These are phyloP conservation scores for Tachina lurida DNA, from an alignment of 2,888 invertebrate genomes.

Conservation along the genomic window DNA sequence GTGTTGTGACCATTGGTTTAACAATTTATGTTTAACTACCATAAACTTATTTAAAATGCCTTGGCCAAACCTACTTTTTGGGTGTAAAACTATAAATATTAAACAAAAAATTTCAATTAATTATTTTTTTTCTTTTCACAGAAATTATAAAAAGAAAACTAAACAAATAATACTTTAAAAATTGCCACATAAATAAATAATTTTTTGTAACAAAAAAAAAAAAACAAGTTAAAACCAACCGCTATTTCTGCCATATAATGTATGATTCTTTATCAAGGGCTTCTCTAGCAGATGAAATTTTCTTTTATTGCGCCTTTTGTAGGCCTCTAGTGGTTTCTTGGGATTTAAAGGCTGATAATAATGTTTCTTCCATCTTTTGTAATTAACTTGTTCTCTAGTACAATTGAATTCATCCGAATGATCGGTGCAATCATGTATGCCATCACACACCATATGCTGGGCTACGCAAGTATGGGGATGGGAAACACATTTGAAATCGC, in stretches of 20 bases:
- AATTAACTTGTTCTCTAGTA: slow-evolving; percentile 74
- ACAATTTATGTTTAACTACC: slow-evolving; percentile 65
- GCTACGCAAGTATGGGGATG: slow-evolving; percentile 82
- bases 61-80: slow-evolving; percentile 69
- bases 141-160: slow-evolving; percentile 38
- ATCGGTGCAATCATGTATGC: slow-evolving; percentile 84
- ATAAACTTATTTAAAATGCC: slow-evolving; percentile 61
- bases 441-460: slow-evolving; percentile 84
- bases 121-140: slow-evolving; percentile 22
- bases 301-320: slow-evolving; percentile 54
- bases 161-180: slow-evolving; percentile 60
- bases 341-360: slow-evolving; percentile 56
- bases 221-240: slow-evolving; percentile 80
- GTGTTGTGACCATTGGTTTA: slow-evolving; percentile 59
- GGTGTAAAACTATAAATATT: slow-evolving; percentile 66
- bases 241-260: slow-evolving; percentile 70
- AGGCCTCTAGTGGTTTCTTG: slow-evolving; percentile 41
- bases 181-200: slow-evolving; percentile 54
- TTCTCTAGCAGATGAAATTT: slow-evolving; percentile 52
- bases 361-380: slow-evolving; percentile 81
- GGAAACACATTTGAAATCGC: slow-evolving; percentile 82
- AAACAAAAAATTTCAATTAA: slow-evolving; percentile 29
- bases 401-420: slow-evolving; percentile 87
- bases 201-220: slow-evolving; percentile 50
- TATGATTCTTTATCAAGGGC: slow-evolving; percentile 17